Evolutionary conservation across 1,140 invertebrate genomes (phyloP), one percentile per base, ranked within the genome.

Genomic region (Meloidogyne hapla): DNA sequence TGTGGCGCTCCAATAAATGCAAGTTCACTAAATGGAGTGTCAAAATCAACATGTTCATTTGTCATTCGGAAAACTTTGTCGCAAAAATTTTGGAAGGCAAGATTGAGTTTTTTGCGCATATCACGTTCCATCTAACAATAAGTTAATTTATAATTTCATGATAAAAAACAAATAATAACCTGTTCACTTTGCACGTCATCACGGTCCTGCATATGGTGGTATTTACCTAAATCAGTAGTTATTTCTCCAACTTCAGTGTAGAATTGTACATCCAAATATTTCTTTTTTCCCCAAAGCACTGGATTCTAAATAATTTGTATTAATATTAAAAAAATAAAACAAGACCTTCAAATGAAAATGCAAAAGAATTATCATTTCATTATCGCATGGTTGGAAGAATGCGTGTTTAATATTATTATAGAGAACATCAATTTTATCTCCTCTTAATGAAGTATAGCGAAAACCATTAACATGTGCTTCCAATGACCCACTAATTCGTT

Each of bases 341-440:
- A n/a, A 76, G 87, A 92, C 92, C 89, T 96, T 98, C 38, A 99
- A 90, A 90, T 98, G 94, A 87, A 99, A 99, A 91, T 99, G 97
- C 65, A 99, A 90, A 9, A 99, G 88, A 87, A 99, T 99, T 70
- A 99, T 98, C 95, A 99, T 98, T 90, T 99, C 97, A 75, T 94
- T 93, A 89, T 99, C 96, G 88, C 96, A 99, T 0, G 97, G 96
- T 90, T 99, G 96, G 89, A 98, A 99, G 89, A 99, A 97, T 8
- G 97, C 96, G 88, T 99, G 96, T 87, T 98, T 97, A 79, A 99
- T 98, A 88, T 99, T 99, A 89, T 99, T 99, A 87, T 99, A 99
- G 23, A 99, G 89, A 83, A 99, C 97, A 86, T 99, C 97, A 1
- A 99, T 95, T 91, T 98, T 98, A 85, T 99, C 96, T 12, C 96